Conservation (phyloP, 2,888 invertebrate genomes). For the Nesidiocoris tenuis region DNA sequence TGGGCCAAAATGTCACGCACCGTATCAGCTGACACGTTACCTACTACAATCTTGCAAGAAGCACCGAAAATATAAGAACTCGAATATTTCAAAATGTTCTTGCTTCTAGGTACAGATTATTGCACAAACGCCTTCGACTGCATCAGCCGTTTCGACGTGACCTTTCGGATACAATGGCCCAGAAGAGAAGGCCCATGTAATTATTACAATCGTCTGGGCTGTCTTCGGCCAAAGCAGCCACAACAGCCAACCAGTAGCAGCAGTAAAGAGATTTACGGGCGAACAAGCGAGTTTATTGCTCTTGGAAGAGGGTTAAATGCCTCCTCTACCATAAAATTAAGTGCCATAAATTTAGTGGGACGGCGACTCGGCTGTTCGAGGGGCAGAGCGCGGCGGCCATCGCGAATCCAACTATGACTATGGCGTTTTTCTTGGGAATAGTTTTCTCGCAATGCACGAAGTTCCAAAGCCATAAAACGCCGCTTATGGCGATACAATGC, state of each 20-base stretch:
- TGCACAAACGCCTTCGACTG: too few species aligned
- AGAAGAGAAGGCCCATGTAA: not conserved
- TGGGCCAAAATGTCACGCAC: too few species aligned
- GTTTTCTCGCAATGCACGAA: not conserved
- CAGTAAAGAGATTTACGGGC: not conserved
- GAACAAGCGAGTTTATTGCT: not conserved
- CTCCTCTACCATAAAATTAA: not conserved
- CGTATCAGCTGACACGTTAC: too few species aligned
- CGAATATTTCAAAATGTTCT: too few species aligned
- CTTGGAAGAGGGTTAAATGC: not conserved
- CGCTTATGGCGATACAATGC: not conserved
- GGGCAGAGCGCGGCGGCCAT: not conserved
- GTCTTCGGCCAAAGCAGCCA: not conserved
- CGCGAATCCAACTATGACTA: not conserved
- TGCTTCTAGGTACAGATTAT: too few species aligned
- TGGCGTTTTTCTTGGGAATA: not conserved
- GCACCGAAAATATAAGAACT: too few species aligned
- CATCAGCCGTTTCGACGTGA: not conserved
- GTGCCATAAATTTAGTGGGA: not conserved
- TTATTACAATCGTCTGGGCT: not conserved
- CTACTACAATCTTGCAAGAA: too few species aligned
- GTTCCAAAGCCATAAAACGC: not conserved
- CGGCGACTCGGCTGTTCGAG: not conserved
- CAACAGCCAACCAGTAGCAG: not conserved
- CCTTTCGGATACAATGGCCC: not conserved